phyloP scores from a whole-genome alignment of 2,888 invertebrate species.

The Ophion slaviceki region DNA sequence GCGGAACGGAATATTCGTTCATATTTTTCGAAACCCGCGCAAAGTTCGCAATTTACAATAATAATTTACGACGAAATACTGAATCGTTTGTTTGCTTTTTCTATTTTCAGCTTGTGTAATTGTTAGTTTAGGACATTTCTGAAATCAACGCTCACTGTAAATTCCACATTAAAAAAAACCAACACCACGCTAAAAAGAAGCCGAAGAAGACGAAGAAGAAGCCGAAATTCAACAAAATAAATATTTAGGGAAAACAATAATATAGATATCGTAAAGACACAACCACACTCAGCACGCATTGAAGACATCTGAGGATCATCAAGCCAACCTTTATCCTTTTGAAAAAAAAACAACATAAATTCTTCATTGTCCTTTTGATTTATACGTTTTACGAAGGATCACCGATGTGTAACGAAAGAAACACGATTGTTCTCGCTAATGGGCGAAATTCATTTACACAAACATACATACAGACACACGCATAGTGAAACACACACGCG shows the following conservation, averaged over 20 bases:
- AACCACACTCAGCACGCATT: conserved; percentile 94
- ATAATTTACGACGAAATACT: background rate
- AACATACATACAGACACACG: conserved; percentile 29
- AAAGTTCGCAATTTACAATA: conserved; percentile 50
- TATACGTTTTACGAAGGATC: conserved; percentile 79
- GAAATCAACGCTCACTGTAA: conserved; percentile 84
- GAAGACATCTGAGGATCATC: conserved; percentile 94
- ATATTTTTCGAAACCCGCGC: conserved; percentile 55
- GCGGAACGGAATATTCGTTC: too few species aligned
- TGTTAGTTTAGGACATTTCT: conserved; percentile 84
- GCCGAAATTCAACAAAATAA: conserved; percentile 63
- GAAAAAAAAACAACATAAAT: conserved; percentile 57
- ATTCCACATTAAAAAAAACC: conserved; percentile 81
- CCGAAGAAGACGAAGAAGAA: conserved; percentile 63
- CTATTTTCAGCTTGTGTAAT: conserved; percentile 88
- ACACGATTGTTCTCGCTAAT: conserved; percentile 76
- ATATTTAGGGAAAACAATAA: conserved; percentile 76
- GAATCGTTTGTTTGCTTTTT: conserved; percentile 73
- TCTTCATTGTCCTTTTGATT: conserved; percentile 78
- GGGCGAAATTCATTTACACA: conserved; percentile 75
- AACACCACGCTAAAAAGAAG: conserved; percentile 64
- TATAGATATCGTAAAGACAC: conserved; percentile 83
- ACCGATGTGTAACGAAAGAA: conserved; percentile 79
- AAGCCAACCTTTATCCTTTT: conserved; percentile 84
- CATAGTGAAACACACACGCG: background rate